Conservation (phyloP, 2,888 invertebrate genomes). For the Drosophila mercatorum region DNA sequence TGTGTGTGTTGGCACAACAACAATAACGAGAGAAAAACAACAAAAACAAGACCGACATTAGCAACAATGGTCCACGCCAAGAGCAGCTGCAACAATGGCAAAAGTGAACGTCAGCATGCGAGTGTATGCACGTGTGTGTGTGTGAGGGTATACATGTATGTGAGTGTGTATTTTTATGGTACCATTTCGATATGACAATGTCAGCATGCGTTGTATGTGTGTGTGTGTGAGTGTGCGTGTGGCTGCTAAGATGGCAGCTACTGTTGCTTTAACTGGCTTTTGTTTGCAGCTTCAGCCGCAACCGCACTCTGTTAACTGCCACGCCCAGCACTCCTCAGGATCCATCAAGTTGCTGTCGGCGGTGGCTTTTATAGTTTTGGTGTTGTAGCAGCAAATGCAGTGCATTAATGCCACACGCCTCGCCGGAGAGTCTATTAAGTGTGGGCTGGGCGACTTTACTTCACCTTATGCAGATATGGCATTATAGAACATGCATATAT, state of each 20-base stretch:
- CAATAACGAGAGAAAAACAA: slow-evolving; percentile 16
- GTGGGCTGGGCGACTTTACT: slow-evolving; percentile 1
- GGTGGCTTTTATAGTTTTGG: slow-evolving; percentile 28
- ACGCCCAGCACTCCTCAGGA: slow-evolving; percentile 1
- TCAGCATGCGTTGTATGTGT: neutral
- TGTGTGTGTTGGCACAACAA: slow-evolving; percentile 32
- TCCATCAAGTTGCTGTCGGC: slow-evolving; percentile 28
- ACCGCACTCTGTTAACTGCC: neutral
- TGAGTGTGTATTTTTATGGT: slow-evolving; percentile 3
- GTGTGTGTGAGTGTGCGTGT: slow-evolving; percentile 17
- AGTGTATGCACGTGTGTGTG: neutral
- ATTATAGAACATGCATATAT: neutral
- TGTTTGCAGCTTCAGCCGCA: slow-evolving; percentile 39
- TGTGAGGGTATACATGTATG: slow-evolving; percentile 4
- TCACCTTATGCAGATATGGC: neutral
- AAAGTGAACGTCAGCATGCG: slow-evolving; percentile 45
- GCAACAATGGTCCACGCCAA: slow-evolving; percentile 54
- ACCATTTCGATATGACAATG: slow-evolving; percentile 13
- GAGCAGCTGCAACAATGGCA: slow-evolving; percentile 74
- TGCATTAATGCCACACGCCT: slow-evolving; percentile 68
- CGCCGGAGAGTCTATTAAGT: slow-evolving; percentile 11
- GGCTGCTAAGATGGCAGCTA: slow-evolving; percentile 48
- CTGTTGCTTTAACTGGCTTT: slow-evolving; percentile 76
- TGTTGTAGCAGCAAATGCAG: slow-evolving; percentile 62
- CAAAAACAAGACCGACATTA: slow-evolving; percentile 42